phyloP scores from a whole-genome alignment of 1,140 invertebrate species.

The Drosophila oshimai region DNA sequence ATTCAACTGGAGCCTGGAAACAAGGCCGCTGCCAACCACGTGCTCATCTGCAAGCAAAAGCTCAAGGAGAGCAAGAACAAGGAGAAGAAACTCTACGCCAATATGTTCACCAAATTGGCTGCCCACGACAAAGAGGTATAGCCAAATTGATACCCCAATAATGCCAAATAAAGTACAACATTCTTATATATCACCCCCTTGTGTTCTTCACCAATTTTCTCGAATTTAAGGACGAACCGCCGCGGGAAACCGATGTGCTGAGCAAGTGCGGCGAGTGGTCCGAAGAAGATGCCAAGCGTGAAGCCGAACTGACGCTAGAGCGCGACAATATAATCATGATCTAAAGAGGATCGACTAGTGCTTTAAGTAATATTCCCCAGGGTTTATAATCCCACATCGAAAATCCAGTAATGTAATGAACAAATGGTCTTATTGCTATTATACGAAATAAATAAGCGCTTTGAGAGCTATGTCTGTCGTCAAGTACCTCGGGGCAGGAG shows the following conservation, averaged over 20 bases:
- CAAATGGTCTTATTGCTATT: conserved; percentile 28
- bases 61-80: conserved; percentile 90
- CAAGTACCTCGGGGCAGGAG: conserved; percentile 64
- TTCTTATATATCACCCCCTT: not conserved
- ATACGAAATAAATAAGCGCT: conserved; percentile 47
- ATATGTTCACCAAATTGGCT: conserved; percentile 97
- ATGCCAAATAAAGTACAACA: conserved; percentile 16
- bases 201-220: not conserved
- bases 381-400: conserved; percentile 27
- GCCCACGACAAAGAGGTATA: conserved; percentile 90
- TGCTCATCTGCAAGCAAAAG: conserved; percentile 88
- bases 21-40: conserved; percentile 91
- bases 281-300: conserved; percentile 84
- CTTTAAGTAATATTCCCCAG: conserved; percentile 20
- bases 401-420: conserved; percentile 27
- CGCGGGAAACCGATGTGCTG: conserved; percentile 85
- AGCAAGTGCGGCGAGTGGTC: conserved; percentile 87
- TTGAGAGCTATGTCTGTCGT: conserved; percentile 7
- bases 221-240: conserved; percentile 83
- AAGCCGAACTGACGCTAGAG: conserved; percentile 75
- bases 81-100: conserved; percentile 95
- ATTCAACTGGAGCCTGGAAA: conserved; percentile 86
- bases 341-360: conserved; percentile 35
- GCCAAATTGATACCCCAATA: not conserved
- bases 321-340: conserved; percentile 82